Conservation (phyloP, 1,140 invertebrate genomes). For the Amyelois transitella region DNA sequence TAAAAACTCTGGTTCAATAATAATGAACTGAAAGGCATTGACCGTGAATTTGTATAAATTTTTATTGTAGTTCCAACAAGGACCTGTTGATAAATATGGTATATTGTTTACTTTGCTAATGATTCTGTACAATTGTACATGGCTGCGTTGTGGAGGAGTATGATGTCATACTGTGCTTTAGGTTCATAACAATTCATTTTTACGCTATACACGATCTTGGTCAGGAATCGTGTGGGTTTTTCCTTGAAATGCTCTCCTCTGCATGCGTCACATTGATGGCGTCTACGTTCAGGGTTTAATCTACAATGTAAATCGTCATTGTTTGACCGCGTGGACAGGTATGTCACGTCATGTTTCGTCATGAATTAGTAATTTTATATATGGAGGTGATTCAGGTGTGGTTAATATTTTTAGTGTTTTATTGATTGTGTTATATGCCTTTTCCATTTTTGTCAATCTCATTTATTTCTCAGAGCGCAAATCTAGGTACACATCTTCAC, state of each 20-base stretch:
- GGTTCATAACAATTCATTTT: neutral
- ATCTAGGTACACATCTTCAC: no score
- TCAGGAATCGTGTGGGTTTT: conserved; percentile 54
- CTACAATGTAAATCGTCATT: neutral
- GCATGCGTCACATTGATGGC: neutral
- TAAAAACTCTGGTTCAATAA: no score
- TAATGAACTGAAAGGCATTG: no score
- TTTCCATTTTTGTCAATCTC: no score
- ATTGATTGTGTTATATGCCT: neutral
- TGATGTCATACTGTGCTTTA: neutral
- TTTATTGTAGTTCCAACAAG: no score
- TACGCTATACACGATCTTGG: conserved; percentile 15
- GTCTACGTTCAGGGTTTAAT: neutral
- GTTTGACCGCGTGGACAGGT: neutral
- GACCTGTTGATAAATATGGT: neutral
- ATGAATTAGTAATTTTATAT: neutral
- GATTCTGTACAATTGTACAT: neutral
- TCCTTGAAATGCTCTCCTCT: conserved; percentile 44
- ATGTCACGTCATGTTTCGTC: conserved; percentile 6
- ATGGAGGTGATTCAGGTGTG: neutral
- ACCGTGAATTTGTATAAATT: no score
- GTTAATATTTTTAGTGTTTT: neutral
- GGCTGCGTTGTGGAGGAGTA: neutral
- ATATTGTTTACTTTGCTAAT: neutral
- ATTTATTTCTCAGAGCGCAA: no score